These are phyloP conservation scores for Brachionus sp. DNA, from an alignment of 1,140 invertebrate genomes.

Conservation along the genomic window DNA sequence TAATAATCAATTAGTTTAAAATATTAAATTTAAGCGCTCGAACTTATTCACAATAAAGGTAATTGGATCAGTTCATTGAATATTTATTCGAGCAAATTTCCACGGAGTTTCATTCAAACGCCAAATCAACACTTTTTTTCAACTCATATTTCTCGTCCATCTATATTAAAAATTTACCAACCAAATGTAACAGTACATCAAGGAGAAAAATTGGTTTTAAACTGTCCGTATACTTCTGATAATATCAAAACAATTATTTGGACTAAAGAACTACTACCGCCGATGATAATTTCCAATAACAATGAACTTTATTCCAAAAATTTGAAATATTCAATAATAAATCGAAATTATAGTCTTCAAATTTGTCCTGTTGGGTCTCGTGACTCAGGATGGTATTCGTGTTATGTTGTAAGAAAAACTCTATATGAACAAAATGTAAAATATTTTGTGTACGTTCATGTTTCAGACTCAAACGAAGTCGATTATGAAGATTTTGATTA, in stretches of 20 bases:
- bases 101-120: not conserved
- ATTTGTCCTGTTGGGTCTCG: constrained; percentile 2
- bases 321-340: not conserved
- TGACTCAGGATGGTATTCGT: constrained; percentile 45
- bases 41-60: constrained; percentile 14
- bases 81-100: not conserved
- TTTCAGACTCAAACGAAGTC: not conserved
- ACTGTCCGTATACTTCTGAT: not conserved
- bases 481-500: not conserved
- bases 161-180: not conserved
- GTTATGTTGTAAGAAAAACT: constrained; percentile 16
- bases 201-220: not conserved
- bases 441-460: constrained; percentile 17
- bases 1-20: not conserved
- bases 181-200: not conserved
- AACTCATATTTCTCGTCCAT: not conserved
- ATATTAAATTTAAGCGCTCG: not conserved
- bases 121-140: not conserved
- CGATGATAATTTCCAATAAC: constrained; percentile 14
- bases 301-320: not conserved
- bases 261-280: not conserved
- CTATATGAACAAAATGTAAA: constrained; percentile 12
- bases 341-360: not conserved
- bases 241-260: not conserved
- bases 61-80: not conserved